Conservation (phyloP, 1,140 invertebrate genomes). For the Leptonema lineaticorne region DNA sequence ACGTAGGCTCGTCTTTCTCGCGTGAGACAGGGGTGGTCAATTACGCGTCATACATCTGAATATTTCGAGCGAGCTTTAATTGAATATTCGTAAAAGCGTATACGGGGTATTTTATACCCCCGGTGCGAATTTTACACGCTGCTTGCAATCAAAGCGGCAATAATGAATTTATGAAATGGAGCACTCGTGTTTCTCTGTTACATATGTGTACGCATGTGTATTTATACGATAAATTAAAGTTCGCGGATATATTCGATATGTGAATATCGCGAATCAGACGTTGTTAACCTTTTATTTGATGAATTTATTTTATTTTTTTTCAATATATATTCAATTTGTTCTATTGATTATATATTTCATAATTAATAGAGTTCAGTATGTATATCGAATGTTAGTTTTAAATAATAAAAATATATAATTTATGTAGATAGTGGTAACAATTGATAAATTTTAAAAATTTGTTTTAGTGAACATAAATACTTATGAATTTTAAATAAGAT, state of each 20-base stretch:
- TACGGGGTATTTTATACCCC: slow-evolving; percentile 9
- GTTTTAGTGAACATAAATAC: neutral
- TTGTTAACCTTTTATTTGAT: neutral
- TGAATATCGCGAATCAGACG: neutral
- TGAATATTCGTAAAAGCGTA: slow-evolving; percentile 36
- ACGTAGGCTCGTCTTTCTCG: too few species aligned
- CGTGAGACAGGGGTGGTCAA: slow-evolving; percentile 9
- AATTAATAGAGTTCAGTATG: too few species aligned
- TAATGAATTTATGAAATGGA: slow-evolving; percentile 42
- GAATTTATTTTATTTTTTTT: neutral
- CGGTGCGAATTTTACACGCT: slow-evolving; percentile 35
- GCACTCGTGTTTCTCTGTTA: slow-evolving; percentile 29
- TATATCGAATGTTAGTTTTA: too few species aligned
- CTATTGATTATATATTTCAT: too few species aligned
- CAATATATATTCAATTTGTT: too few species aligned
- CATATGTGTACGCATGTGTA: slow-evolving; percentile 5
- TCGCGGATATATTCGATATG: neutral
- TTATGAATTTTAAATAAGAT: neutral
- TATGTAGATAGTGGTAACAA: neutral
- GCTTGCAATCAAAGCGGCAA: slow-evolving; percentile 38
- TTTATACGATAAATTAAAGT: slow-evolving; percentile 9
- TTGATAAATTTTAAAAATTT: neutral
- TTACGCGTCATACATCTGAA: slow-evolving; percentile 15
- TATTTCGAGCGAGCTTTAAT: slow-evolving; percentile 22
- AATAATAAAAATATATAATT: too few species aligned